These are phyloP conservation scores for Blastobasis adustella DNA, from an alignment of 2,888 invertebrate genomes.

Conservation along the genomic window DNA sequence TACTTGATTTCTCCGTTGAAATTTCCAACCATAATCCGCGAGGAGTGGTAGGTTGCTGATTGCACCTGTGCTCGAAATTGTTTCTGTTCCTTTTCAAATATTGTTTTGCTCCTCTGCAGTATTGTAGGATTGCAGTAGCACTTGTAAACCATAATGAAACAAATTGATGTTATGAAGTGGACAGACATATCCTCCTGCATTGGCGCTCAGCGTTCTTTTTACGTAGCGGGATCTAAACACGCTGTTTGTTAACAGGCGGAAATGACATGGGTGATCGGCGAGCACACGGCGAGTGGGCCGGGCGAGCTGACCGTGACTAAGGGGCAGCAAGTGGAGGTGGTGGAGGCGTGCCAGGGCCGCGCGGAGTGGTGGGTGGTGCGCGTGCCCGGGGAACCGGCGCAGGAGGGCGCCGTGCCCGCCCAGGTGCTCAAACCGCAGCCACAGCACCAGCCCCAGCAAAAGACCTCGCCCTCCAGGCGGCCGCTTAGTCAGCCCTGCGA, in stretches of 20 bases:
- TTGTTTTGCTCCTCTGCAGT: no score
- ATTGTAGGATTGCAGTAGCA: no score
- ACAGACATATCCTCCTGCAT: no score
- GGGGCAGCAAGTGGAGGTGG: slow-evolving; percentile 95
- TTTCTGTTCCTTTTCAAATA: no score
- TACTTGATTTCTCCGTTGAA: no score
- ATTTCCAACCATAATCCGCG: no score
- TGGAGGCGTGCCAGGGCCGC: slow-evolving; percentile 83
- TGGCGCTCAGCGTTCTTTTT: no score
- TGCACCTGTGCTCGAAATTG: no score
- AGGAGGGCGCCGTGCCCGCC: slow-evolving; percentile 88
- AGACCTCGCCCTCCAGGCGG: slow-evolving; percentile 59
- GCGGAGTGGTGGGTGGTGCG: slow-evolving; percentile 84
- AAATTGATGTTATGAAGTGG: no score
- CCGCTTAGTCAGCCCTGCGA: slow-evolving; percentile 60
- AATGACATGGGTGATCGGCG: slow-evolving; percentile 93
- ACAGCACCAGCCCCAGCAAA: slow-evolving; percentile 39
- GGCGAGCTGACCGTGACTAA: slow-evolving; percentile 90
- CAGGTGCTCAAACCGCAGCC: slow-evolving; percentile 78
- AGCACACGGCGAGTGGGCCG: slow-evolving; percentile 84
- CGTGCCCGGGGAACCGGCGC: slow-evolving; percentile 75
- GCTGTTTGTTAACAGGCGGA: slow-evolving; percentile 77
- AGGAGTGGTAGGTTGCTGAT: no score
- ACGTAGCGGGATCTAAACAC: no score
- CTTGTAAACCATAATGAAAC: no score